Percentiles rank a stretch among this genome's conserved stretches.
phyloP scores from a whole-genome alignment of 2,888 invertebrate genomes.

The Ormia ochracea region DNA sequence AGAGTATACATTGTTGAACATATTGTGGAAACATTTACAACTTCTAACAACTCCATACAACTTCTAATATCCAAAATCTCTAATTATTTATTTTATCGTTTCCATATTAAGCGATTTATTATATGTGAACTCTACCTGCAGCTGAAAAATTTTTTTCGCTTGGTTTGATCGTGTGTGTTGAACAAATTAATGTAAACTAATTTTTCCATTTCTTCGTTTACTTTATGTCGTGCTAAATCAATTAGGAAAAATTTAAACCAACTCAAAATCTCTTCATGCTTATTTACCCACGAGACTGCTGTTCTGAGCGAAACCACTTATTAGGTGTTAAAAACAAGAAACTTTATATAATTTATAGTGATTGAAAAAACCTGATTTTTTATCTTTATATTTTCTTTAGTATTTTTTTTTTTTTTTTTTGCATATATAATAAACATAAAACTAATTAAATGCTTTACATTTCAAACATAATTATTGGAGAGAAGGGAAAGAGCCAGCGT shows the following conservation, averaged over 20 bases:
- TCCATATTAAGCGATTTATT: too few relatives aligned
- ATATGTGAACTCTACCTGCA: too few relatives aligned
- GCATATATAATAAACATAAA: conserved; percentile 57
- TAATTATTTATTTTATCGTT: too few relatives aligned
- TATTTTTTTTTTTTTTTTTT: conserved; percentile 16
- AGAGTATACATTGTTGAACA: too few relatives aligned
- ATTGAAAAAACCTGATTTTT: conserved; percentile 45
- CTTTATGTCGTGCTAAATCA: conserved; percentile 11
- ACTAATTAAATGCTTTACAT: conserved; percentile 62
- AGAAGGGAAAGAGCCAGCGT: conserved; percentile 24
- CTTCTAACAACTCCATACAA: too few relatives aligned
- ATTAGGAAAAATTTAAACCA: conserved; percentile 8
- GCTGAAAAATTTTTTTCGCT: too few relatives aligned
- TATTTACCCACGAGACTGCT: neutral
- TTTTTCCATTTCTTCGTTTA: neutral
- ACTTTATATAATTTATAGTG: conserved; percentile 37
- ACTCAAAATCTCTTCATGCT: neutral
- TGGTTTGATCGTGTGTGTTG: neutral
- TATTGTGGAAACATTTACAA: too few relatives aligned
- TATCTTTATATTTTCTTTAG: neutral
- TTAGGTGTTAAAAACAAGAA: conserved; percentile 56
- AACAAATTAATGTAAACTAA: neutral
- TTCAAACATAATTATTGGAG: conserved; percentile 61
- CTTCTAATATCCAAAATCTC: too few relatives aligned
- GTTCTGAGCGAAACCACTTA: conserved; percentile 34